A percentile compares a stretch with the other conserved stretches of the same genome.
These are phyloP conservation scores for Cephus pygmeus DNA, from an alignment of 2,888 invertebrate species.

Conservation along the genomic window DNA sequence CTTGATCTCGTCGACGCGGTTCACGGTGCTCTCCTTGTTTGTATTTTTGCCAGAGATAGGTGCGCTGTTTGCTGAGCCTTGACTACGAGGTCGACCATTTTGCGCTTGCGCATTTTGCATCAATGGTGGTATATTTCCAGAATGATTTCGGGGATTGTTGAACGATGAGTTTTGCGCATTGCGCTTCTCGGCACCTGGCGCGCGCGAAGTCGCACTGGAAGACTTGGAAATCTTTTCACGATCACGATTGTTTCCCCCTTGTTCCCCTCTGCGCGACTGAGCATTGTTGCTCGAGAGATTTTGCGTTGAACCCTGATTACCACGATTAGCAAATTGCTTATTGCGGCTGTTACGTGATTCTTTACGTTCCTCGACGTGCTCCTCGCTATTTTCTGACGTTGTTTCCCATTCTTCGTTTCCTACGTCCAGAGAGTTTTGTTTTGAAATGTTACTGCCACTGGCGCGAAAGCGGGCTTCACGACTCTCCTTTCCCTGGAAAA, in stretches of 20 bases:
- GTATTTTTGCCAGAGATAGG: slow-evolving; percentile 37
- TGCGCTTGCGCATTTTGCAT: slow-evolving; percentile 53
- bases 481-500: slow-evolving; percentile 56
- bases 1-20: slow-evolving; percentile 70
- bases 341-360: slow-evolving; percentile 52
- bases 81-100: slow-evolving; percentile 56
- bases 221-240: slow-evolving; percentile 55
- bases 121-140: slow-evolving; percentile 55
- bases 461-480: slow-evolving; percentile 53
- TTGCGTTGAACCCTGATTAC: slow-evolving; percentile 38
- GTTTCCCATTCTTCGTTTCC: slow-evolving; percentile 83
- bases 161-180: slow-evolving; percentile 49
- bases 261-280: slow-evolving; percentile 46
- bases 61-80: slow-evolving; percentile 55
- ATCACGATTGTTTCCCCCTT: slow-evolving; percentile 39
- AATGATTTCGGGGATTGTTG: slow-evolving; percentile 55
- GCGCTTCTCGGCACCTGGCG: slow-evolving; percentile 59
- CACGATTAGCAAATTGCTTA: slow-evolving; percentile 49
- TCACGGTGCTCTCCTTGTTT: slow-evolving; percentile 64
- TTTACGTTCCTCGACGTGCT: slow-evolving; percentile 63
- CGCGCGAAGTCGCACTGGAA: slow-evolving; percentile 48
- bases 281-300: slow-evolving; percentile 31
- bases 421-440: slow-evolving; percentile 62
- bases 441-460: slow-evolving; percentile 44
- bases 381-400: slow-evolving; percentile 84